Percentiles rank a stretch among this genome's conserved stretches.
Evolutionary conservation across 2,888 invertebrate genomes (phyloP).

Genomic region (Venusia cambrica): DNA sequence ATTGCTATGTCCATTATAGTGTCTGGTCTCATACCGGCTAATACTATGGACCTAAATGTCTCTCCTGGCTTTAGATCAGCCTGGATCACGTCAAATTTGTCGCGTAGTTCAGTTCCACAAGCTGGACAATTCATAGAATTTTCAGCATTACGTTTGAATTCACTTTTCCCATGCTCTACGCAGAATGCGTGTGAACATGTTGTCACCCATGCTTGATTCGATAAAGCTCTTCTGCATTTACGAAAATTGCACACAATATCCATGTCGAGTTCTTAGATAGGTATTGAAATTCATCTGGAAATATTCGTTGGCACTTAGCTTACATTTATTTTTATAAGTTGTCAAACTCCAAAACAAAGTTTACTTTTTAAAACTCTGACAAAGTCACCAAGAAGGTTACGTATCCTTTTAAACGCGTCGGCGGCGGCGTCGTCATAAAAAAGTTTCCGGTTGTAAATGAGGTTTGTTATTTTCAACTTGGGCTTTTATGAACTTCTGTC

Average conservation of each 20-base stretch:
- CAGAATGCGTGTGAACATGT: slow-evolving; percentile 81
- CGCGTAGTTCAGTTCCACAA: slow-evolving; percentile 70
- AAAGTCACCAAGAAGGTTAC: too few species aligned
- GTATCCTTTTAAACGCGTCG: too few species aligned
- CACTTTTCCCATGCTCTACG: slow-evolving; percentile 73
- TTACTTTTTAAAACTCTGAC: too few species aligned
- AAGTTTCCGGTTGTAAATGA: too few species aligned
- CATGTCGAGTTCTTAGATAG: too few species aligned
- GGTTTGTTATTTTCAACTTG: too few species aligned
- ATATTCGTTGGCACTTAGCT: slow-evolving; percentile 1
- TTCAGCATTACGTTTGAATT: slow-evolving; percentile 68
- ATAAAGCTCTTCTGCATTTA: slow-evolving; percentile 71
- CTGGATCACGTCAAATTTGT: slow-evolving; percentile 77
- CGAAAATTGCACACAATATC: slow-evolving; percentile 77
- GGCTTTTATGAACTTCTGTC: too few species aligned
- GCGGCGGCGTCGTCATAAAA: too few species aligned
- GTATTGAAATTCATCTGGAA: too few species aligned
- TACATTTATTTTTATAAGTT: slow-evolving; percentile 6
- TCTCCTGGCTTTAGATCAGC: slow-evolving; percentile 75
- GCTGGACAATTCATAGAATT: slow-evolving; percentile 73
- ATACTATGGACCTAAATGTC: slow-evolving; percentile 75
- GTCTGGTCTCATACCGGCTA: slow-evolving; percentile 77
- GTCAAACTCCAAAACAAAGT: too few species aligned
- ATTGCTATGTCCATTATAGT: slow-evolving; percentile 78
- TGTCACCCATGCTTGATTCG: slow-evolving; percentile 75